Evolutionary conservation across 2,113 vertebrate genomes (phyloP), one percentile per base, ranked within the genome.

Genomic region (Hirundichthys speculiger): DNA sequence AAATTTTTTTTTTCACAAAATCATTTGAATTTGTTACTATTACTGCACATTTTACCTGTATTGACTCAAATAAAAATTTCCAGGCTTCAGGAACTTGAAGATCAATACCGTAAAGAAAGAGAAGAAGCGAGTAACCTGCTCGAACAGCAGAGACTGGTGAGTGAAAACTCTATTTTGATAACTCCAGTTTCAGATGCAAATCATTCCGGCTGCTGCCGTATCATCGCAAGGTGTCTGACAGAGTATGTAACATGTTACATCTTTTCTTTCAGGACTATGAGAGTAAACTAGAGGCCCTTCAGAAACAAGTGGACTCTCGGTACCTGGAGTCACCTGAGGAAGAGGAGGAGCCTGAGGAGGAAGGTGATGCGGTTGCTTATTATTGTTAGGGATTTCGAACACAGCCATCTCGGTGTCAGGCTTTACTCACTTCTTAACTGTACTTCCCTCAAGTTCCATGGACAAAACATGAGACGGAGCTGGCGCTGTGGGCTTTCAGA

Each of bases 81-180:
- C 52, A 99, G 98, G 83, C 94, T 99, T 20, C 98, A 99, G 84
- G 98, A 99, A 22, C 91, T 99, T 14, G 98, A 99, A 75, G 96
- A 98, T 73, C 97, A 99, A 74, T 99, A 98, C 61, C 94, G 98
- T 51, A 93, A 92, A 66, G 98, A 99, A 81, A 89, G 96, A 48
- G 97, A 99, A 58, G 97, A 99, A 78, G 98, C 96, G 0, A 98
- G 95, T 79, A 98, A 98, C 79, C 93, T 99, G 65, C 92, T 99
- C 0, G 98, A 99, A 71, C 97, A 98, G 84, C 98, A 99, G 89
- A 91, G 98, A 79, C 93, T 99, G 95, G 97, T 98, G 87, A 89
- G 94, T 38, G 12, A 15, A 10, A 34, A 2, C 15, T 47, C 3
- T 4, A 8, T 13, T 52, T n/a, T 63, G 9, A 40, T 19, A 48